Conservation (phyloP, 2,888 invertebrate species). For the Aleiodes testaceus region DNA sequence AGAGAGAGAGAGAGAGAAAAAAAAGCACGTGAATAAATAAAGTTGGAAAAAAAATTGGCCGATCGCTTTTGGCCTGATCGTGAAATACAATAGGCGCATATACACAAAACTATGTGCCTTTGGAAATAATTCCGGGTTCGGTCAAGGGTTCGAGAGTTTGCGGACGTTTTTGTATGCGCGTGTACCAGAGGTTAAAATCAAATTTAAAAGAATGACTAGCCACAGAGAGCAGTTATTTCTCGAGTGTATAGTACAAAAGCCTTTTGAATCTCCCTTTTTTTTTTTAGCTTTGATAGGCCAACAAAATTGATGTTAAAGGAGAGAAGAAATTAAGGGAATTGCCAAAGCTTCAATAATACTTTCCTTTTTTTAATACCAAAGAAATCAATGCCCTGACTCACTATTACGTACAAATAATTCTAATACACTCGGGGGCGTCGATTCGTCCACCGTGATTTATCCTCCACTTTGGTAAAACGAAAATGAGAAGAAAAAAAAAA, state of each 20-base stretch:
- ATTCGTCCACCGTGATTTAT: slow-evolving; percentile 20
- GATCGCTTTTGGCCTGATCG: slow-evolving; percentile 22
- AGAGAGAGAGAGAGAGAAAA: background rate
- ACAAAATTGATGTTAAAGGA: no score
- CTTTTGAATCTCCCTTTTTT: slow-evolving; percentile 61
- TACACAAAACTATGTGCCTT: slow-evolving; percentile 9
- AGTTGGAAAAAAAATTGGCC: slow-evolving; percentile 10
- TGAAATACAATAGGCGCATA: slow-evolving; percentile 33
- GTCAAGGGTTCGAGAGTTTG: slow-evolving; percentile 25
- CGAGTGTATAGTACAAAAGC: slow-evolving; percentile 63
- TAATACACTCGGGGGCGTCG: slow-evolving; percentile 19
- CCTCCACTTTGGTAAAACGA: background rate
- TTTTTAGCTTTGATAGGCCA: slow-evolving; percentile 48
- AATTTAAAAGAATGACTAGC: slow-evolving; percentile 72
- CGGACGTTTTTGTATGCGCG: slow-evolving; percentile 10
- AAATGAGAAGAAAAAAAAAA: background rate
- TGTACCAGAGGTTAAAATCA: slow-evolving; percentile 56
- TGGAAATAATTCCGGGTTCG: slow-evolving; percentile 26
- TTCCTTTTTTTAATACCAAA: background rate
- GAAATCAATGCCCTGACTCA: slow-evolving; percentile 27
- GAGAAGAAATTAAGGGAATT: no score
- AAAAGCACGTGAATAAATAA: slow-evolving; percentile 11
- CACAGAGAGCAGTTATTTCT: slow-evolving; percentile 59
- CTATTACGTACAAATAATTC: slow-evolving; percentile 21
- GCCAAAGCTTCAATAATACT: background rate